Percentiles rank a stretch among this genome's conserved stretches.
These are phyloP conservation scores for Trematocara nigrifrons DNA, from an alignment of 2,113 vertebrate genomes.

Conservation along the genomic window DNA sequence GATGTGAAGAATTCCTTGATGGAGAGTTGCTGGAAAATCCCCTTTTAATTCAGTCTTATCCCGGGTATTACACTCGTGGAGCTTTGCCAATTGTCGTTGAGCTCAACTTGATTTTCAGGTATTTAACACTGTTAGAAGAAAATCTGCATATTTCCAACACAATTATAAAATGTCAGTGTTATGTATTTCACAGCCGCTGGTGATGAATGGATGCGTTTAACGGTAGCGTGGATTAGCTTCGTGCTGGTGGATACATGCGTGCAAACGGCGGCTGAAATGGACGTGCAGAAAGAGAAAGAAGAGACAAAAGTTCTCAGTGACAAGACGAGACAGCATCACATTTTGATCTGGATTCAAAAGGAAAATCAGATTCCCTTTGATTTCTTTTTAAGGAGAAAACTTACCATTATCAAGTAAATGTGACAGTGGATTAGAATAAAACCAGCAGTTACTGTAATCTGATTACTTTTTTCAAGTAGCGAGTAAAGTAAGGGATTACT, in stretches of 20 bases:
- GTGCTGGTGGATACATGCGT: neutral
- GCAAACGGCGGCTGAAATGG: neutral
- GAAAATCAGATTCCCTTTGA: neutral
- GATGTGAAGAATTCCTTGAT: conserved; percentile 35
- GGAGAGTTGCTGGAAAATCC: conserved; percentile 26
- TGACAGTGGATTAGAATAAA: neutral
- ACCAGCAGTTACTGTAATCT: neutral
- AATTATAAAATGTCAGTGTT: conserved; percentile 8
- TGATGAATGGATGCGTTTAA: neutral
- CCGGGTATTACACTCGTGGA: conserved; percentile 3
- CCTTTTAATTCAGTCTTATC: conserved; percentile 42
- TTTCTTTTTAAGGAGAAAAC: neutral
- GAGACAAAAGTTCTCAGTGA: neutral
- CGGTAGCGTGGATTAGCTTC: neutral
- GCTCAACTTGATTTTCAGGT: conserved; percentile 38
- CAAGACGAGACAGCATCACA: neutral
- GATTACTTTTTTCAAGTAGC: no score
- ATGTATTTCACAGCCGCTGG: neutral
- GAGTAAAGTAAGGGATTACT: no score
- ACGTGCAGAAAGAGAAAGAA: neutral
- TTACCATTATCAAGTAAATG: neutral
- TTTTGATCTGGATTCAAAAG: neutral
- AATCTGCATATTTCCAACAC: conserved; percentile 1
- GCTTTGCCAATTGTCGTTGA: conserved; percentile 33
- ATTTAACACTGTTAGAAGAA: conserved; percentile 1